These are phyloP conservation scores for Malacosoma neustria DNA, from an alignment of 2,888 invertebrate genomes.

Conservation along the genomic window DNA sequence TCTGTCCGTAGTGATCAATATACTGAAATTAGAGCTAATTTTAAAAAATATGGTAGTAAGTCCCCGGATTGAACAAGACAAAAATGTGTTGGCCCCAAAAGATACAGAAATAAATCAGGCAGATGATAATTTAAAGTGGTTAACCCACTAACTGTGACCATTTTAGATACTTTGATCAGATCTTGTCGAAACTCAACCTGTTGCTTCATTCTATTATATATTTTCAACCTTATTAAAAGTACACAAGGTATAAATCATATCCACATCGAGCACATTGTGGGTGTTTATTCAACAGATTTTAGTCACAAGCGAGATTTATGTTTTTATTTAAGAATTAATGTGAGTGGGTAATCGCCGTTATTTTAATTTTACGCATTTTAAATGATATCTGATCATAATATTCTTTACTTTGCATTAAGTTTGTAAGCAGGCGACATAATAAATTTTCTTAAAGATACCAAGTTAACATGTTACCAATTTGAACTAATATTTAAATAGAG, in stretches of 20 bases:
- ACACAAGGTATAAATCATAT: conserved; percentile 37
- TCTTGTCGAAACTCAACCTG: conserved; percentile 63
- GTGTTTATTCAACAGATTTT: conserved; percentile 66
- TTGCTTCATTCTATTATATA: conserved; percentile 20
- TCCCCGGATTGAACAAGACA: conserved; percentile 36
- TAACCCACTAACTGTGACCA: conserved; percentile 76
- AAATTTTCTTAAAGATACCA: conserved; percentile 22
- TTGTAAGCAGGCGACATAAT: conserved; percentile 11
- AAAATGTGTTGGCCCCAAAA: conserved; percentile 68
- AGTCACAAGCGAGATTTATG: conserved; percentile 64
- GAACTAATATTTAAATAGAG: too few relatives aligned
- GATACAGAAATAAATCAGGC: conserved; percentile 74
- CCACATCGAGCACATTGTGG: conserved; percentile 38
- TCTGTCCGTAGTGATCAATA: too few relatives aligned
- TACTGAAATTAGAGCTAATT: too few relatives aligned
- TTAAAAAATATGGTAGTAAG: conserved; percentile 26
- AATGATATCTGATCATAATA: conserved; percentile 38
- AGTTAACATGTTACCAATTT: conserved; percentile 20
- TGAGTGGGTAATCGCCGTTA: conserved; percentile 65
- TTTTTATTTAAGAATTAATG: conserved; percentile 72
- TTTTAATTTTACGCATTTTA: conserved; percentile 60
- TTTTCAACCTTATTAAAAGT: conserved; percentile 20
- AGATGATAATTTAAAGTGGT: conserved; percentile 77
- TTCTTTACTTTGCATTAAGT: conserved; percentile 20
- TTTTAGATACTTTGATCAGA: conserved; percentile 75